Evolutionary conservation across 2,113 vertebrate species (phyloP), one percentile per base, ranked within the genome.

Genomic region (Pseudorhombus dupliciocellatus): DNA sequence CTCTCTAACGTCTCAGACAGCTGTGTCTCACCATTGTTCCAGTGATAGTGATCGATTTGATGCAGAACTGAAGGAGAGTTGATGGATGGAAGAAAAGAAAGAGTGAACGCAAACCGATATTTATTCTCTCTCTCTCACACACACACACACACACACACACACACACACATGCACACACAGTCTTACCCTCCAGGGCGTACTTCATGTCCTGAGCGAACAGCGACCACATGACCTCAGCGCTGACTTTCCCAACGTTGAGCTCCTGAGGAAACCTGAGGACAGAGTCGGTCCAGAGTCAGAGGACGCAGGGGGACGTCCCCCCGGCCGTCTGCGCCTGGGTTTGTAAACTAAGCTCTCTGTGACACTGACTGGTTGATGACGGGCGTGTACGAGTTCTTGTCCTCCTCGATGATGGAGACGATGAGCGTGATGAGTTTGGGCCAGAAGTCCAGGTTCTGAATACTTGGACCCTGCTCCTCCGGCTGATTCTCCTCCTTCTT

Each of bases 191-290:
- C 92, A 99, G 94, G 0, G 97, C 97, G 0, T 97, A 99, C 83
- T 97, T 99, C 95, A 99, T 98, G 86, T 99, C 98, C 87, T 98
- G 98, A 78, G 97, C 95, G 44, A 99, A 99, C 68, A 98, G 95
- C 44, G 85, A 94, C 98, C 98, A 99, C 95, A 99, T 97, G 78
- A 98, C 97, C 79, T 99, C 98, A 0, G 97, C 95, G 0, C 98
- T 99, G 92, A 99, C 96, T 88, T 96, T 98, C 11, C 97, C 98
- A 70, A 98, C 96, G 0, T 96, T 95, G 64, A 99, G 91, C 24
- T 97, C 96, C 86, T 97, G 96, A 53, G 95, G 94, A 76, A 97
- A 97, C 88, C 96, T 97, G 80, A 5, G 10, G 25, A 40, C 28
- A 53, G 24, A 18, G 4, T 0, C 0, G 1, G 0, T 22, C 2